Evolutionary conservation across 2,113 vertebrate species (phyloP), one percentile per base, ranked within the genome.

Genomic region (Engraulis encrasicolus): DNA sequence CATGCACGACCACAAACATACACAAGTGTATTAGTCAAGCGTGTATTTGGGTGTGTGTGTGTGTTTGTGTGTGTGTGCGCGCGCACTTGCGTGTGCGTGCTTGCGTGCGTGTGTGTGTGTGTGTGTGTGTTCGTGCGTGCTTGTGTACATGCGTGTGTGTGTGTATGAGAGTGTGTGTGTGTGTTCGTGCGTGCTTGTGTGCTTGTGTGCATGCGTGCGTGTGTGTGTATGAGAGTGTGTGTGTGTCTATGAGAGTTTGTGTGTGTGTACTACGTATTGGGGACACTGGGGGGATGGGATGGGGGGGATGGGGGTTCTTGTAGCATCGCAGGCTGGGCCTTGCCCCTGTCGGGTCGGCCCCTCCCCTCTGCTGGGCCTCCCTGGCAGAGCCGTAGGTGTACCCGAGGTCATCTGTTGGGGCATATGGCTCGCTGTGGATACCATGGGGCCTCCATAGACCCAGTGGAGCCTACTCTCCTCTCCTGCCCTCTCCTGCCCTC

Each of bases 331-430:
- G 90, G 91, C 92, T 95, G 95, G 95, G 92, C 89, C 58, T 27
- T n/a, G n/a, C 27, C 58, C 58, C 31, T n/a, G n/a, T n/a, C n/a
- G n/a, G n/a, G n/a, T 66, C 58, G 23, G 58, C 58, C 58, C 58
- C 23, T 31, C 58, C 31, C 58, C 58, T 66, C 58, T 66, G 58
- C 58, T 66, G 58, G 54, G 58, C 95, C 95, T 92, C 94, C 91
- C 94, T 96, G 95, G 95, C 94, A 93, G 96, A 92, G 23, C 58
- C 58, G n/a, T n/a, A n/a, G n/a, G n/a, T n/a, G n/a, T n/a, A n/a
- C n/a, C n/a, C n/a, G 89, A 95, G 95, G 95, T 97, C 96, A 97
- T 97, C 96, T 97, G 96, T 95, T 96, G 89, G 93, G 95, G 93
- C 96, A 97, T 97, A 97, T 97, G 96, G 91, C 92, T 93, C 93